These are phyloP conservation scores for Oriolus oriolus DNA, from an alignment of 2,113 vertebrate genomes.

Conservation along the genomic window DNA sequence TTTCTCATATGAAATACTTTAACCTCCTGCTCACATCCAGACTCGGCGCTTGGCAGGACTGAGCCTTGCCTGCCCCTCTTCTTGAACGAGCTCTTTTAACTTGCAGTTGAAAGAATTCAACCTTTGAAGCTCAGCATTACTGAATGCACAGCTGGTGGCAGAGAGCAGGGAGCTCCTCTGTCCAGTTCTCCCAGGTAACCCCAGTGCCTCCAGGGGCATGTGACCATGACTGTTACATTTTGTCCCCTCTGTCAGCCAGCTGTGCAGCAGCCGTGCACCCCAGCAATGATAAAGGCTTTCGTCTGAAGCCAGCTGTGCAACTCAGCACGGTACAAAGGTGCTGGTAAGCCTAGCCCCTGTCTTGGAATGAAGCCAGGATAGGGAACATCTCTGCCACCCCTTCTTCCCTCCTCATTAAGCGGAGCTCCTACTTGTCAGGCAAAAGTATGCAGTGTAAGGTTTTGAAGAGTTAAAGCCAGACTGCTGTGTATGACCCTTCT, in stretches of 20 bases:
- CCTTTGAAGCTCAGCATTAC: not conserved
- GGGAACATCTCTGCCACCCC: not conserved
- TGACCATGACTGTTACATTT: not conserved
- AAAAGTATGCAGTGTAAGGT: not conserved
- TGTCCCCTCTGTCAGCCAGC: not conserved
- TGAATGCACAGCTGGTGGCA: not conserved
- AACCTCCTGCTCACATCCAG: not conserved
- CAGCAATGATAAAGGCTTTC: not conserved
- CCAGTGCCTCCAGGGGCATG: not conserved
- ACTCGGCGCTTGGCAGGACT: rapidly evolving
- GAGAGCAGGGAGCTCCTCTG: not conserved
- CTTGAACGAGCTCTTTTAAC: not conserved
- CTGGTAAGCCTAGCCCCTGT: not conserved
- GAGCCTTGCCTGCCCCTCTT: not conserved
- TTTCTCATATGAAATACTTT: not conserved
- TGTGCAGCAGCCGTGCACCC: not conserved
- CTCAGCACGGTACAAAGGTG: not conserved
- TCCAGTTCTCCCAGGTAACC: not conserved
- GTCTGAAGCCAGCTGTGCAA: not conserved
- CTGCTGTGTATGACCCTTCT: not conserved
- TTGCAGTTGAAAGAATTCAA: not conserved
- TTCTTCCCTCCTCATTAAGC: not conserved
- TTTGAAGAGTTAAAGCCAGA: not conserved
- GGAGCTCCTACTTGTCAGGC: not conserved
- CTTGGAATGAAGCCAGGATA: not conserved